Evolutionary conservation across 2,888 invertebrate species (phyloP).

Genomic region (Ceriagrion tenellum): DNA sequence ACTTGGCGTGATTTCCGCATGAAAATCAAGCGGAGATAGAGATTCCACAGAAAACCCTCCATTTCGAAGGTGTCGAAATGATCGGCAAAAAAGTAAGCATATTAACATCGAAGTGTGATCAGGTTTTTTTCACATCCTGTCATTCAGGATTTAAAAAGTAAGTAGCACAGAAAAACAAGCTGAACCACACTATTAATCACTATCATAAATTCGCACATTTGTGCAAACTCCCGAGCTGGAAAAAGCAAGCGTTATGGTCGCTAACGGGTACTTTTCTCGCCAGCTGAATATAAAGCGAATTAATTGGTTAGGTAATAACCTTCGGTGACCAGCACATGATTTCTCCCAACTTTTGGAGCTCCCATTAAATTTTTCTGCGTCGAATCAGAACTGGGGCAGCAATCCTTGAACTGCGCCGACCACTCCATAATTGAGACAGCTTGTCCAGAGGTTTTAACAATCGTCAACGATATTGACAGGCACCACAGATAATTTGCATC

Average conservation of each 20-base stretch:
- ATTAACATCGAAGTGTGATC: background rate
- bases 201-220: background rate
- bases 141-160: background rate
- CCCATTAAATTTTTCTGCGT: background rate
- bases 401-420: background rate
- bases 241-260: background rate
- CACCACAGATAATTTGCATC: background rate
- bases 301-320: background rate
- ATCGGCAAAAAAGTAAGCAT: background rate
- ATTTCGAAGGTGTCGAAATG: background rate
- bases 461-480: background rate
- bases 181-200: background rate
- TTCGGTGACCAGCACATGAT: background rate
- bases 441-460: background rate
- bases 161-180: background rate
- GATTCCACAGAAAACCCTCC: background rate
- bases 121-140: background rate
- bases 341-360: background rate
- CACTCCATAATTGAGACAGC: background rate
- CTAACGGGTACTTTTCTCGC: background rate
- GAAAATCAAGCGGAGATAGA: background rate
- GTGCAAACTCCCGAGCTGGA: background rate
- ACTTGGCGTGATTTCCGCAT: no score
- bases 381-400: background rate
- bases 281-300: background rate